Evolutionary conservation across 92 coral and sea anemone genomes (phyloP), one percentile per base, ranked within the genome.

Genomic region (Hydrozoanthus gracilis): DNA sequence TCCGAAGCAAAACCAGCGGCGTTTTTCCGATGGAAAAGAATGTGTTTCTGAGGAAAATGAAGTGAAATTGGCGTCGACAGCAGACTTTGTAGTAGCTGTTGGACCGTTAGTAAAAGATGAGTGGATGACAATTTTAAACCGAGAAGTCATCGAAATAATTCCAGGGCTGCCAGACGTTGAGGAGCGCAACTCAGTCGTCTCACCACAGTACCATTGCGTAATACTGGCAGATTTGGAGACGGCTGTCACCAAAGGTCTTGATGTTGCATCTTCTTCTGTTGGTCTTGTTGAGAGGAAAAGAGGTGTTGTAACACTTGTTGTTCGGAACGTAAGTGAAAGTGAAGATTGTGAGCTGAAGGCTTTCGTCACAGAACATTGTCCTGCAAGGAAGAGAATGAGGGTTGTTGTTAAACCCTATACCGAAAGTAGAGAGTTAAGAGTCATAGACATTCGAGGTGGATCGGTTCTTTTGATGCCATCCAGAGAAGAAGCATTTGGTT

Each of bases 41-140:
- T 48, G 77, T 27, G 39, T 27, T 27, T 27, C 39, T 44, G 79
- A 83, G 61, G 76, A 70, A 48, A 75, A 77, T 49, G 95, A 90
- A 73, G 71, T 72, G 61, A 88, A 88, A 7, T 71, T 92, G 50
- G 93, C 83, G 10, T 39, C 56, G 68, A 11, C 70, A 0, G 95
- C 95, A 14, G 93, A 92, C 49, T 90, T 92, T 71, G 93, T 90
- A 11, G 92, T 87, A 44, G 93, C 86, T 4, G 14, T 93, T 51
- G 95, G 95, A 8, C 82, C 92, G 5, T 88, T 87, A 55, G 66
- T 93, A 44, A 86, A 69, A 48, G 93, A 93, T 35, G 89, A 85
- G 82, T 93, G 95, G 95, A 79, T 77, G 10, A 51, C 66, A 49
- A n/a, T 90, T 8, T 78, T 93, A 4, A 93, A 93, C 46, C 88